Conservation (phyloP, 37 sponge, comb jelly and placozoan genomes). For the Aplysina aerophoba region DNA sequence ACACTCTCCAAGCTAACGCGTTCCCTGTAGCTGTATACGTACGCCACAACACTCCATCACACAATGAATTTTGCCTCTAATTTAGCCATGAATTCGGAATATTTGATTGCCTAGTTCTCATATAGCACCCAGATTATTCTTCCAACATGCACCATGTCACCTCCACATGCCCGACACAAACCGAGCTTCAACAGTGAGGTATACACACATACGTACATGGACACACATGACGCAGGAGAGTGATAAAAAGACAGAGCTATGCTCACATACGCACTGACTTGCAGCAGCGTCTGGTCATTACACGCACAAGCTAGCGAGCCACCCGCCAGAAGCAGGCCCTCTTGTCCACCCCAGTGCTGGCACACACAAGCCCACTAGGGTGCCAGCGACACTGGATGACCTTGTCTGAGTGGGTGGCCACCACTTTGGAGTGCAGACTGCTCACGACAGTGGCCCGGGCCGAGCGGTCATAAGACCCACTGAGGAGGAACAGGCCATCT, state of each 20-base stretch:
- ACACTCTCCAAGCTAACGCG: too few species aligned
- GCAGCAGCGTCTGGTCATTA: too few species aligned
- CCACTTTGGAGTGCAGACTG: conserved; percentile 29
- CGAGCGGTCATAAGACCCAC: conserved; percentile 82
- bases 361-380: conserved; percentile 45
- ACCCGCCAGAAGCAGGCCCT: conserved; percentile 70
- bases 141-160: too few species aligned
- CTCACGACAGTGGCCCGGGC: conserved; percentile 43
- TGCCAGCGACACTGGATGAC: conserved; percentile 92
- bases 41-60: too few species aligned
- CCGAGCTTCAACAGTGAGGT: background rate
- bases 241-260: too few species aligned
- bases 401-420: conserved; percentile 73
- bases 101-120: too few species aligned
- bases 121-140: too few species aligned
- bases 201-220: background rate
- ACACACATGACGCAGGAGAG: background rate
- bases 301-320: too few species aligned
- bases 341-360: conserved; percentile 68
- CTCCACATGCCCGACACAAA: background rate
- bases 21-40: too few species aligned
- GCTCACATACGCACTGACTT: too few species aligned
- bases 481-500: conserved; percentile 56
- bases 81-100: too few species aligned
- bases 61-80: too few species aligned